Percentiles rank a stretch among this genome's conserved stretches.
phyloP scores from a whole-genome alignment of 2,797 vertebrate species.

The Coccyzus lansbergi region DNA sequence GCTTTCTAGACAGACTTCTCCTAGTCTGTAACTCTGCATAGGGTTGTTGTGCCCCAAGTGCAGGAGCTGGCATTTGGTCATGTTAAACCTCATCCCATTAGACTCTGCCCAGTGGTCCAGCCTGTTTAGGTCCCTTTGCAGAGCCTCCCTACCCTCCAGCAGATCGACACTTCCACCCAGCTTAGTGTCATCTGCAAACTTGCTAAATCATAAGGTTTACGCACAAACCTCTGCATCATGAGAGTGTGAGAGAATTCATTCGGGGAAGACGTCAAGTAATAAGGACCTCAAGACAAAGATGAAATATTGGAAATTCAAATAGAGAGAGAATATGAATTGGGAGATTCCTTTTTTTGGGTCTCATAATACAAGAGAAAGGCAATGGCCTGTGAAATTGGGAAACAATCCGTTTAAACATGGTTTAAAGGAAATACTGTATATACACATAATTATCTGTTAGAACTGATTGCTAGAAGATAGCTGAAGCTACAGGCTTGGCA shows the following conservation, averaged over 20 bases:
- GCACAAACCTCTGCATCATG: neutral
- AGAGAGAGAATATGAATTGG: neutral
- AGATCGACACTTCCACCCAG: too few relatives aligned
- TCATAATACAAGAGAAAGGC: neutral
- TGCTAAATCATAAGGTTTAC: neutral
- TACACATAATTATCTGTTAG: neutral
- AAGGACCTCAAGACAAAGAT: neutral
- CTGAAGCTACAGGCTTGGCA: neutral
- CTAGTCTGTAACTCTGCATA: too few relatives aligned
- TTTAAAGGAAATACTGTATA: slow-evolving; percentile 11
- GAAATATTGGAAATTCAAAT: neutral
- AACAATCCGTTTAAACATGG: neutral
- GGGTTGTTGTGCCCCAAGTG: too few relatives aligned
- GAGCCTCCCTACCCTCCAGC: too few relatives aligned
- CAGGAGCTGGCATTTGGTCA: too few relatives aligned
- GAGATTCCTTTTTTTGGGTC: neutral
- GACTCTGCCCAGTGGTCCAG: too few relatives aligned
- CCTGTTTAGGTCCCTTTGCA: too few relatives aligned
- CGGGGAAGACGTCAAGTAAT: neutral
- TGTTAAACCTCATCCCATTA: too few relatives aligned
- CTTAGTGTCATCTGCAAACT: too few relatives aligned
- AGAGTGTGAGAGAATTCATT: neutral
- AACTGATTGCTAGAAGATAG: neutral
- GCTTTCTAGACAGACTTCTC: too few relatives aligned
- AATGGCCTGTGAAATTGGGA: neutral